Conservation (phyloP, 2,797 vertebrate genomes). For the Tolypeutes matacus region DNA sequence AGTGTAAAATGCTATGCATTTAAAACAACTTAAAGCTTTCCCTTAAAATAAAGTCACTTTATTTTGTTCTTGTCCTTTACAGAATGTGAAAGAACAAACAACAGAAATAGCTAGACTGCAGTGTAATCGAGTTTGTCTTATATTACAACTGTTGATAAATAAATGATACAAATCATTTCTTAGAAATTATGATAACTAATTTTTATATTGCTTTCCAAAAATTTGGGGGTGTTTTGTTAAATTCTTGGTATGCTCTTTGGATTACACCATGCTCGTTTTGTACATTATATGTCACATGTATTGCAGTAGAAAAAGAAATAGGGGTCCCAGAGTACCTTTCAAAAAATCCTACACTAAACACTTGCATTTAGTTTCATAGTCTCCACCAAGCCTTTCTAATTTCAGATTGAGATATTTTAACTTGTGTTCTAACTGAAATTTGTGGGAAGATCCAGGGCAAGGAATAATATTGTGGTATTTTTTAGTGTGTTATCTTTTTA, state of each 20-base stretch:
- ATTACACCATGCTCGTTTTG: background rate
- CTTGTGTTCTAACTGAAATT: background rate
- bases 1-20: background rate
- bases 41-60: background rate
- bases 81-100: background rate
- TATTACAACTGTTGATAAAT: background rate
- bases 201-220: background rate
- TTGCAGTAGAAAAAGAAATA: background rate
- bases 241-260: background rate
- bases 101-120: background rate
- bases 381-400: background rate
- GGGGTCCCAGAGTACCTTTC: background rate
- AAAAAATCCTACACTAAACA: background rate
- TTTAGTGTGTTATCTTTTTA: constrained; percentile 35
- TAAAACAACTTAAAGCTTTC: background rate
- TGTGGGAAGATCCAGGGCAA: background rate
- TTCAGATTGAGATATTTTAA: constrained; percentile 12
- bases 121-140: background rate
- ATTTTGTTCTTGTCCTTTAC: background rate
- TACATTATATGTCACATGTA: background rate
- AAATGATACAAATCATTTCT: background rate
- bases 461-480: constrained; percentile 2
- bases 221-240: background rate
- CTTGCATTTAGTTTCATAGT: background rate
- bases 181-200: background rate